A percentile compares a stretch with the other conserved stretches of the same genome.
These are phyloP conservation scores for Psephotus haematonotus DNA, from an alignment of 2,113 vertebrate species.

Conservation along the genomic window DNA sequence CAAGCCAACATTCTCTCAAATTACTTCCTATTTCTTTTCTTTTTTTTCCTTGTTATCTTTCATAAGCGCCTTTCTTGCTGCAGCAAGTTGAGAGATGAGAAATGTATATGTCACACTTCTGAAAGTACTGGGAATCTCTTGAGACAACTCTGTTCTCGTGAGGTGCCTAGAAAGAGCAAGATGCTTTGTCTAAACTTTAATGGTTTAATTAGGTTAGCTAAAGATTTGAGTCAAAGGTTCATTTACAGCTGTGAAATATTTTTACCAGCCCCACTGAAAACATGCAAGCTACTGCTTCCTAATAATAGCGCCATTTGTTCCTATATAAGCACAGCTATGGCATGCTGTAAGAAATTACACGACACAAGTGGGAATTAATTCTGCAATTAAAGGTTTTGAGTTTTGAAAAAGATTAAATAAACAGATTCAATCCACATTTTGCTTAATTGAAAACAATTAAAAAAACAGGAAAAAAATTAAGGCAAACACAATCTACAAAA, in stretches of 20 bases:
- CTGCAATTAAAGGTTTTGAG: conserved; percentile 38
- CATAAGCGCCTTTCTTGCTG: background rate
- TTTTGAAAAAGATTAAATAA: conserved; percentile 57
- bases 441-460: conserved; percentile 42
- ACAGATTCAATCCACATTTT: conserved; percentile 42
- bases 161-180: background rate
- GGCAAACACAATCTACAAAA: background rate
- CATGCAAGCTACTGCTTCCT: background rate
- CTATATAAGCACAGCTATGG: background rate
- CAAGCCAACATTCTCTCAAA: background rate
- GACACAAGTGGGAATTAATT: conserved; percentile 40
- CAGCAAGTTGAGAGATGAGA: background rate
- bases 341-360: conserved; percentile 32
- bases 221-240: background rate
- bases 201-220: conserved; percentile 17
- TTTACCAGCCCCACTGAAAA: background rate
- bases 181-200: background rate
- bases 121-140: background rate
- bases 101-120: background rate
- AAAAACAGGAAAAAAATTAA: conserved; percentile 12
- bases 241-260: background rate
- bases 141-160: background rate
- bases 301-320: conserved; percentile 5
- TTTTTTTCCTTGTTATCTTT: background rate
- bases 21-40: background rate